Conservation (phyloP, 2,888 invertebrate species). For the Tenodera sinensis region DNA sequence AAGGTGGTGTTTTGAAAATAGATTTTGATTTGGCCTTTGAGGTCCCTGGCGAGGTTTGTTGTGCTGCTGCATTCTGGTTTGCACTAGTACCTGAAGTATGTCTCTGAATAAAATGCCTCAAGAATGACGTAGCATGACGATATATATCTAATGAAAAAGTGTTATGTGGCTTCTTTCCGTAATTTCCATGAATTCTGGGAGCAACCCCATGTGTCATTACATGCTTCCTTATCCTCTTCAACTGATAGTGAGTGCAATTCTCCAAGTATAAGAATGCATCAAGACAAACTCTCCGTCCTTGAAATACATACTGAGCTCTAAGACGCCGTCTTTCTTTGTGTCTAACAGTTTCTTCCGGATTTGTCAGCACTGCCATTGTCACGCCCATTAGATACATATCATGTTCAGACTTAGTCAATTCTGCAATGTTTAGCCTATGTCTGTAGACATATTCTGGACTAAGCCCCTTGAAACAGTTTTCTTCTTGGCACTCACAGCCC, state of each 20-base stretch:
- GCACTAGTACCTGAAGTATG: slow-evolving; percentile 47
- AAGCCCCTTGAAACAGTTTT: slow-evolving; percentile 69
- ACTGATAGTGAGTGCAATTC: slow-evolving; percentile 74
- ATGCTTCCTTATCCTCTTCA: slow-evolving; percentile 73
- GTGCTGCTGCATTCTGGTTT: background rate
- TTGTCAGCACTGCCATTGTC: slow-evolving; percentile 74
- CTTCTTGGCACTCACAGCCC: slow-evolving; percentile 74
- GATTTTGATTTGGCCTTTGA: slow-evolving; percentile 47
- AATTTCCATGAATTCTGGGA: slow-evolving; percentile 73
- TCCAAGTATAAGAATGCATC: slow-evolving; percentile 76
- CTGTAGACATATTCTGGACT: slow-evolving; percentile 72
- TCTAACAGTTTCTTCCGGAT: slow-evolving; percentile 64
- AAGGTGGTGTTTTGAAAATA: slow-evolving; percentile 37
- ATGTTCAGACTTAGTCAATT: slow-evolving; percentile 75
- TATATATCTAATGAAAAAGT: slow-evolving; percentile 76
- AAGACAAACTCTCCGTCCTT: slow-evolving; percentile 71
- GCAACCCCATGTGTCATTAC: slow-evolving; percentile 76
- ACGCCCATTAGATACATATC: slow-evolving; percentile 86
- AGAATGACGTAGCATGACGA: slow-evolving; percentile 71
- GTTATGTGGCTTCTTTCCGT: slow-evolving; percentile 76
- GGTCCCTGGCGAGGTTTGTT: background rate
- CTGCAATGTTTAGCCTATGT: slow-evolving; percentile 73
- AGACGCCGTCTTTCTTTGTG: slow-evolving; percentile 70
- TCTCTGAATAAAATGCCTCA: slow-evolving; percentile 67
- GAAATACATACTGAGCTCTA: slow-evolving; percentile 72